A percentile compares a stretch with the other conserved stretches of the same genome.
These are phyloP conservation scores for Muscicapa adusta DNA, from an alignment of 2,113 vertebrate genomes.

Conservation along the genomic window DNA sequence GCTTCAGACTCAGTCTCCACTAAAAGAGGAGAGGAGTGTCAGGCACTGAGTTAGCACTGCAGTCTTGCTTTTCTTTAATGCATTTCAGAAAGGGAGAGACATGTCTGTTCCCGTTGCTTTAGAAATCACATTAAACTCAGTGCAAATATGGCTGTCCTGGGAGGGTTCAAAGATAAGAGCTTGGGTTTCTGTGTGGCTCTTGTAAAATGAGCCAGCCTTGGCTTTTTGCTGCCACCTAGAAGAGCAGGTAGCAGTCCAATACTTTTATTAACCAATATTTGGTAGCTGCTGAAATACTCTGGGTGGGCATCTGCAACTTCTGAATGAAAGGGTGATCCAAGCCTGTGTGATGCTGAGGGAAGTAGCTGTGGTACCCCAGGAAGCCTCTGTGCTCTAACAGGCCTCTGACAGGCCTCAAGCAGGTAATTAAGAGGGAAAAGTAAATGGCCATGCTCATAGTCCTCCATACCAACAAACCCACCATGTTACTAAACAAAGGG, in stretches of 20 bases:
- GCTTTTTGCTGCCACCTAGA: not conserved
- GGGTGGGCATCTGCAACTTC: not conserved
- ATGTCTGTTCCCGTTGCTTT: not conserved
- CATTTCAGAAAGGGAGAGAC: not conserved
- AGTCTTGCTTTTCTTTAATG: not conserved
- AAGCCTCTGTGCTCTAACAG: not conserved
- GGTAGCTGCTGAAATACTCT: not conserved
- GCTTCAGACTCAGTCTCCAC: not conserved
- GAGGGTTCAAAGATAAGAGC: not conserved
- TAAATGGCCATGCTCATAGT: not conserved
- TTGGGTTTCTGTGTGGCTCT: not conserved
- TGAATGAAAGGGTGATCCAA: not conserved
- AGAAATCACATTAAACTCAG: not conserved
- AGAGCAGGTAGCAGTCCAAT: not conserved
- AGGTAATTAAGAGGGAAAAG: not conserved
- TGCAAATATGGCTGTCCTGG: not conserved
- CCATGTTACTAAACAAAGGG: not conserved
- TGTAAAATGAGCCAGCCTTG: not conserved
- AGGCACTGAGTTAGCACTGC: not conserved
- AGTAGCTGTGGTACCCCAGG: not conserved
- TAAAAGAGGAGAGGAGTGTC: not conserved
- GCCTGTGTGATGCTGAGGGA: not conserved
- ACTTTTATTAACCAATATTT: not conserved
- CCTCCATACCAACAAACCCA: not conserved
- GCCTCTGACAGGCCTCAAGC: rapidly evolving